Evolutionary conservation across 2,797 vertebrate species (phyloP), one percentile per base, ranked within the genome.

Genomic region (Tinamus major): DNA sequence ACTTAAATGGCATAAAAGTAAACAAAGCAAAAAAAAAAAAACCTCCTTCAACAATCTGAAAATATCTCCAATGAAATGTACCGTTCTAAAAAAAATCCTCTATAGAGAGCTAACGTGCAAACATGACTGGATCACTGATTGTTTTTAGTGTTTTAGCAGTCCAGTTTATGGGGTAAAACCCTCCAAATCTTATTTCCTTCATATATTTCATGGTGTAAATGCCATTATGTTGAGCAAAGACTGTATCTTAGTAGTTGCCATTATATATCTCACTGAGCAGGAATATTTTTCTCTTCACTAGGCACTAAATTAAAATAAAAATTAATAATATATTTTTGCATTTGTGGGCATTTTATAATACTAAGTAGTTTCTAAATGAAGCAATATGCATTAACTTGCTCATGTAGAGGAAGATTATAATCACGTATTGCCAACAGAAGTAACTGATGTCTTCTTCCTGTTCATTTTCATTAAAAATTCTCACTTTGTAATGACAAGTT

Each of bases 401-500:
- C 65, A 75, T 26, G 44, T 48, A 37, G 33, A 37, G 35, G 35
- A 35, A 35, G 18, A 68, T 80, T 68, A 80, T 41, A 35, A 49
- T 21, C 49, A 78, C 33, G 53, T 62, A 56, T 41, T 49, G 68
- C 24, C 31, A 92, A 53, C 11, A 80, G 23, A 59, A 90, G n/a
- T 13, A 84, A 35, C 15, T 80, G 53, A 81, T 56, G 11, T 18
- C 41, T 21, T 62, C 19, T 69, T 44, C 37, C n/a, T 78, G 58
- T 85, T 89, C 67, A 44, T 72, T 93, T 83, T 88, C 88, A 79
- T 69, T 69, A 37, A 29, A 49, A 79, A 63, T 51, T 63, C 41
- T 69, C 51, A 75, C 16, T 4, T 69, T 88, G 49, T 51, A 13
- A 90, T 81, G 67, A 4, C 21, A 13, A 16, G 79, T 16, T 55